Conservation (phyloP, 2,797 vertebrate species). For the Gastrophryne carolinensis region DNA sequence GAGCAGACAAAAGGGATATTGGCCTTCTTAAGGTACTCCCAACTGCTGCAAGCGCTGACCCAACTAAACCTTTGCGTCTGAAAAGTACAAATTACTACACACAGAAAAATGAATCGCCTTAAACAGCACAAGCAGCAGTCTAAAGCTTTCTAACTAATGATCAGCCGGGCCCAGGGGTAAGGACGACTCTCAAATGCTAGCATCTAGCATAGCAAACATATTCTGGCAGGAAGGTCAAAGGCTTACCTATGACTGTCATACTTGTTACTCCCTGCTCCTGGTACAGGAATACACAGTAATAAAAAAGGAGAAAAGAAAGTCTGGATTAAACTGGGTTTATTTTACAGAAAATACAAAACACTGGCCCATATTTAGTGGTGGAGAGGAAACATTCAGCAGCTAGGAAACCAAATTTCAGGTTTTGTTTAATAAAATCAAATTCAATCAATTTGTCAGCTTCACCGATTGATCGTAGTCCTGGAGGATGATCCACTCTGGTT, state of each 20-base stretch:
- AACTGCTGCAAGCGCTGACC: too few species aligned
- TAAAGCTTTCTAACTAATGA: slow-evolving; percentile 24
- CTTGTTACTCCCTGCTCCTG: slow-evolving; percentile 13
- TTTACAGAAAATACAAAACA: too few species aligned
- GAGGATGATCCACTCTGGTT: too few species aligned
- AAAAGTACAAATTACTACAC: slow-evolving; percentile 75
- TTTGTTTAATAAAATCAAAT: too few species aligned
- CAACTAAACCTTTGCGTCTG: not conserved
- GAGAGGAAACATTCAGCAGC: too few species aligned
- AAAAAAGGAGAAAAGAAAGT: not conserved
- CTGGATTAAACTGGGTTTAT: not conserved
- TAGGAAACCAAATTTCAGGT: too few species aligned
- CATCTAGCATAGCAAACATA: not conserved
- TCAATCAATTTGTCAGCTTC: too few species aligned
- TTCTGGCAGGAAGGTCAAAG: not conserved
- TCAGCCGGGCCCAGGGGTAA: too few species aligned
- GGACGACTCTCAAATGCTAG: not conserved
- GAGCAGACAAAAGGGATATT: too few species aligned
- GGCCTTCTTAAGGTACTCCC: too few species aligned
- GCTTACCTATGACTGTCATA: slow-evolving; percentile 24
- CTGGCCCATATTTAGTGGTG: too few species aligned
- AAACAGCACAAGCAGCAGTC: not conserved
- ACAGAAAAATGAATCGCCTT: not conserved
- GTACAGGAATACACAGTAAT: not conserved
- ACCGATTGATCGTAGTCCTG: too few species aligned